A percentile compares a stretch with the other conserved stretches of the same genome.
Evolutionary conservation across 2,888 invertebrate species (phyloP).

Genomic region (Aphrophora alni): DNA sequence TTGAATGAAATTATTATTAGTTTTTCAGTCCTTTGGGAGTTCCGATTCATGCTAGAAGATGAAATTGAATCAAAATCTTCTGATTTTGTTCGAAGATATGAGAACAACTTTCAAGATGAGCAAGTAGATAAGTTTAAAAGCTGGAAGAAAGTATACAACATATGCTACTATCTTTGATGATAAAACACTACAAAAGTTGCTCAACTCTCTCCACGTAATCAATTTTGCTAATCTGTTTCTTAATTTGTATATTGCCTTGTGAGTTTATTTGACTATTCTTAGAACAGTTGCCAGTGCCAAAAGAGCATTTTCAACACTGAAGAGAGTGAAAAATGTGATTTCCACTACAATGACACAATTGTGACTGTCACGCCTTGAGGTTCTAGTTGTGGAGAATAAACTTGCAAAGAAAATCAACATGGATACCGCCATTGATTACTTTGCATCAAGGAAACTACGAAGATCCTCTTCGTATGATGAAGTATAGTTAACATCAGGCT

Average conservation of each 20-base stretch:
- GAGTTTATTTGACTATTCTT: slow-evolving; percentile 16
- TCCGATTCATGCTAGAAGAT: slow-evolving; percentile 16
- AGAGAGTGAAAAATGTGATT: slow-evolving; percentile 13
- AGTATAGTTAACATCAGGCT: too few species aligned
- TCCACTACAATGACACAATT: too few species aligned
- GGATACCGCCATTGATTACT: too few species aligned
- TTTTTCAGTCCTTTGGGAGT: too few species aligned
- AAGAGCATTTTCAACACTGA: background rate
- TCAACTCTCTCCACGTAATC: background rate
- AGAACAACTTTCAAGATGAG: slow-evolving; percentile 3
- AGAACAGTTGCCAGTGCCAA: slow-evolving; percentile 10
- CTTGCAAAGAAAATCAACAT: too few species aligned
- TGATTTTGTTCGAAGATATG: slow-evolving; percentile 12
- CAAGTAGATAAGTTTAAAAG: background rate
- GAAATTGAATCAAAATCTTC: slow-evolving; percentile 17
- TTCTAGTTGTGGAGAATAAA: too few species aligned
- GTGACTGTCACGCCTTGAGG: too few species aligned
- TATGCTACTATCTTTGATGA: slow-evolving; percentile 13
- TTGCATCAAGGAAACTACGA: too few species aligned
- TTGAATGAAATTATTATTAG: slow-evolving; percentile 10
- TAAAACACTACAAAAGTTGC: background rate
- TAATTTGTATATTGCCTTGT: background rate
- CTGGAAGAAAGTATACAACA: background rate
- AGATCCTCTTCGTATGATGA: too few species aligned
- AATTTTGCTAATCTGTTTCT: slow-evolving; percentile 10